Base-by-base conservation (phyloP, 1,140 invertebrate species). In the Drosophila kikkawai region DNA sequence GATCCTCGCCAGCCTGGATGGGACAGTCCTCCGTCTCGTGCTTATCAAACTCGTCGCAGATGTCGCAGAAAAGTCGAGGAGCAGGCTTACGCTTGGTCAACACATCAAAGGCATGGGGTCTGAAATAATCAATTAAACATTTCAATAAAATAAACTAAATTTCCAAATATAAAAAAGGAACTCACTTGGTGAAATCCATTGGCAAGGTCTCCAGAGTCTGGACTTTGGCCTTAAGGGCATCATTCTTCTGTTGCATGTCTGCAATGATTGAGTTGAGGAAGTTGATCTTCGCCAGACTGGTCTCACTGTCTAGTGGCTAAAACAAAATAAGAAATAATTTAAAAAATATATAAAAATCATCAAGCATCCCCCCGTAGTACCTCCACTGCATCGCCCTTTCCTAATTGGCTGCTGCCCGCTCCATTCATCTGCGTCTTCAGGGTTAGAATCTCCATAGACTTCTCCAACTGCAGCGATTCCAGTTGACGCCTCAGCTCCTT, bases 11-110 rank as follows among this genome's bases (percentile, higher is more conserved):
- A 9, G 95, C 95, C 93, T 99, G 98, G 17, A 95, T 94, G 17
- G 98, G 98, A 94, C 98, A 99, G 93, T 99, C 98, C 93, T 99
- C 98, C 0, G 98, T 99, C 92, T 99, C 98, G 91, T 99, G 99
- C 61, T 96, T 93, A 94, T 99, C 98, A 94, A 99, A 99, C 91
- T 96, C 94, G 93, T 99, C 98, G 93, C 98, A 99, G 82, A 99
- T 99, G 94, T 99, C 98, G 94, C 98, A 99, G 93, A 98, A 99
- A 78, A 98, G 93, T 47, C 98, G 95, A 29, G 97, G 96, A 19
- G 96, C 94, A 7, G 95, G 93, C 59, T 93, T 90, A 6, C 90
- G 79, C 39, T 88, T 93, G 39, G 69, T 63, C 19, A 92, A 26
- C 53, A 87, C 57, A 56, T 93, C 85, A 45, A 91, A 91, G 29